phyloP scores from a whole-genome alignment of 2,113 vertebrate genomes.

The Mixornis gularis region DNA sequence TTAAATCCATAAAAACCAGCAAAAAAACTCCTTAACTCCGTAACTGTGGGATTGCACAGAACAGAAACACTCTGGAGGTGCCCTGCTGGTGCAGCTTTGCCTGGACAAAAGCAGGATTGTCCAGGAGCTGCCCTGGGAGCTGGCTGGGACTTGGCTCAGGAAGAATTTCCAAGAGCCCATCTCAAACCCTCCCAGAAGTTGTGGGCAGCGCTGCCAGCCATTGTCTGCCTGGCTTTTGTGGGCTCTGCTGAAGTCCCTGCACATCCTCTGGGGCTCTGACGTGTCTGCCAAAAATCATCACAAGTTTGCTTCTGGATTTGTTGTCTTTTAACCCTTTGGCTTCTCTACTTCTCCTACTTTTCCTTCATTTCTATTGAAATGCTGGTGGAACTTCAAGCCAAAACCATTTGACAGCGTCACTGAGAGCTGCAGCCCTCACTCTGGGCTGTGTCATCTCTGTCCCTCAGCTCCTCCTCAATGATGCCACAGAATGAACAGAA shows the following conservation, averaged over 20 bases:
- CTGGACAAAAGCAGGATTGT: constrained; percentile 47
- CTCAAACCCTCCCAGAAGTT: background rate
- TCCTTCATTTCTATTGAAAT: background rate
- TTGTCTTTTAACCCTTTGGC: background rate
- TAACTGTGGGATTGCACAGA: background rate
- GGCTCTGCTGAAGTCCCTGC: background rate
- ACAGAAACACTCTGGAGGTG: background rate
- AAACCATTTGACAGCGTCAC: background rate
- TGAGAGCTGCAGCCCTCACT: background rate
- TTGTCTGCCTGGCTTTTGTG: background rate
- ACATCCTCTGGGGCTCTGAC: background rate
- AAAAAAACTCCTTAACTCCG: rapidly evolving
- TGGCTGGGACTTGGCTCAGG: background rate
- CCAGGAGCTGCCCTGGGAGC: background rate
- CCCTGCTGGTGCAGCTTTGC: background rate
- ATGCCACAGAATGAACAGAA: background rate
- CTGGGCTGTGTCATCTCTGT: background rate
- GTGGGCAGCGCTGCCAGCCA: background rate
- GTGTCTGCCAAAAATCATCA: background rate
- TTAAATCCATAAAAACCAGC: background rate
- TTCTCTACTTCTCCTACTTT: background rate
- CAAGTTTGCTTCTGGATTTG: background rate
- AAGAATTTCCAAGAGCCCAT: constrained; percentile 1
- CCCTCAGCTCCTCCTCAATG: background rate
- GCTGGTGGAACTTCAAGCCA: background rate